Conservation (phyloP, 1,140 invertebrate species). For the Calephelis virginiensis region DNA sequence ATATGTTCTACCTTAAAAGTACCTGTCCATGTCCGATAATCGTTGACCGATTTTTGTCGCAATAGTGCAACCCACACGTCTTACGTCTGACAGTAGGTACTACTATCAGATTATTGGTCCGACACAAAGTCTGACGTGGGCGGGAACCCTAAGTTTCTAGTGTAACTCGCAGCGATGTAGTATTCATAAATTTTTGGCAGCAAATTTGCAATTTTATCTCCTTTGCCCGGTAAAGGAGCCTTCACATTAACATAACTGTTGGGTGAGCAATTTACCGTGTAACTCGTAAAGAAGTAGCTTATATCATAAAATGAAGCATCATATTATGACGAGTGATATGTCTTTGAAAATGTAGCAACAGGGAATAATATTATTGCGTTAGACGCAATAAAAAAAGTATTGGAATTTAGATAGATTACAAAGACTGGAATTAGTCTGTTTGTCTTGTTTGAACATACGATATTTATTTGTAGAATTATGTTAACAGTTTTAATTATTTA, state of each 20-base stretch:
- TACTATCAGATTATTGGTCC: too few relatives aligned
- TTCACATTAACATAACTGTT: conserved; percentile 62
- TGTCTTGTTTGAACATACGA: too few relatives aligned
- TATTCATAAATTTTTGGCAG: conserved; percentile 75
- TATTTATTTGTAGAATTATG: too few relatives aligned
- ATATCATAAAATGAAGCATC: neutral
- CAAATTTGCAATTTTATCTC: conserved; percentile 79
- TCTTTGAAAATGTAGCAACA: neutral
- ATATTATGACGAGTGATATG: neutral
- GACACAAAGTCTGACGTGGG: too few relatives aligned
- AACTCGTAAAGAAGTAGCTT: conserved; percentile 14
- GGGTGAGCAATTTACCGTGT: conserved; percentile 11
- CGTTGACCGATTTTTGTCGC: too few relatives aligned
- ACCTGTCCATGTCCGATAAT: too few relatives aligned
- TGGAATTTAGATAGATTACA: neutral
- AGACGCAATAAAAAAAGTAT: neutral
- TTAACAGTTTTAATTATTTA: too few relatives aligned
- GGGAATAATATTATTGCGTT: neutral
- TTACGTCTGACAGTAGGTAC: too few relatives aligned
- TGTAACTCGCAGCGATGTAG: conserved; percentile 60
- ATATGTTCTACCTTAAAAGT: too few relatives aligned
- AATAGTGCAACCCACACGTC: too few relatives aligned
- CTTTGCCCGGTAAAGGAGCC: conserved; percentile 60
- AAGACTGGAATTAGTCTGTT: too few relatives aligned
- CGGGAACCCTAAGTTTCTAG: conserved; percentile 45